Evolutionary conservation across 2,113 vertebrate species (phyloP), one percentile per base, ranked within the genome.

Genomic region (Thamnaconus septentrionalis): DNA sequence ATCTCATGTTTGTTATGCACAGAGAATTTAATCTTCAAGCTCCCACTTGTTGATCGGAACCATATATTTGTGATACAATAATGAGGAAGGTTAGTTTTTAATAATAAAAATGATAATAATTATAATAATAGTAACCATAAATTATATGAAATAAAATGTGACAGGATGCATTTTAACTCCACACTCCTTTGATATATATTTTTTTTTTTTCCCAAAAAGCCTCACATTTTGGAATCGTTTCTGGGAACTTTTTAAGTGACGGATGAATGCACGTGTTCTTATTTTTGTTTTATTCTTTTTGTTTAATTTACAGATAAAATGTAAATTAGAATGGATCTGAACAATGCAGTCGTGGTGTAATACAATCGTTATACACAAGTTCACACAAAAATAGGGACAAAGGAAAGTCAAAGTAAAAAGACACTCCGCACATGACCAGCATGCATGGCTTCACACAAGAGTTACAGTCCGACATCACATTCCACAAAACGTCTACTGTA

Each of bases 361-460:
- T 86, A 91, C 67, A 89, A 87, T 92, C 88, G 58, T 92, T 90
- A 87, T 73, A 91, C 45, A 84, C 92, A 80, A 75, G 89, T 94
- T 92, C 90, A 92, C 93, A 50, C 92, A 71, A 85, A 91, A 94
- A 87, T 91, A 85, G 89, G 5, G 90, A 90, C 90, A 91, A 69
- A 4, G 8, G 6, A 90, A 75, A 59, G 84, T 92, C 88, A 89
- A 91, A 90, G 86, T 42, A 58, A 50, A 79, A 56, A 65, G 61
- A 82, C 73, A 78, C 49, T 81, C 94, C 92, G 0, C 89, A 92
- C 95, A 97, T 94, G 96, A 93, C 95, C 95, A 95, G 95, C 95
- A 97, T 94, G 94, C 93, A 93, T 91, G 93, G 87, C 85, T 92
- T 89, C 86, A 92, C 88, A 92, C 86, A 83, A 92, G 87, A 91